Conservation (phyloP, 2,888 invertebrate species). For the Lycophotia porphyrea region DNA sequence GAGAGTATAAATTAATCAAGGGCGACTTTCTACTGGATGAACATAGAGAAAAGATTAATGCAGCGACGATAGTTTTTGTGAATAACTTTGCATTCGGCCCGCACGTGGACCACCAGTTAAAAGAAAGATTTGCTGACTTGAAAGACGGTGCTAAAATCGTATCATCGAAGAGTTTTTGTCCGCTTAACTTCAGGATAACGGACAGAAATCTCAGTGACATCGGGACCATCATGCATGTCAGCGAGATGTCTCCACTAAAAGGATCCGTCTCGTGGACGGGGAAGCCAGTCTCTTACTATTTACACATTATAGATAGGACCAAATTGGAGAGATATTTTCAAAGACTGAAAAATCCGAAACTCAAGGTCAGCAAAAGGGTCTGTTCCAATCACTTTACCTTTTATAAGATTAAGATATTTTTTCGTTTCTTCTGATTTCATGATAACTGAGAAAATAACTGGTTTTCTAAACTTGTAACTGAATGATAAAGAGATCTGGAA, state of each 20-base stretch:
- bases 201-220: constrained; percentile 99
- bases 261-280: constrained; percentile 99
- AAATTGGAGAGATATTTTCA: constrained; percentile 99
- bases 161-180: constrained; percentile 99
- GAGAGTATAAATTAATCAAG: constrained; percentile 97
- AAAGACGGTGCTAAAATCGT: constrained; percentile 99
- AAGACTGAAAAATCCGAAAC: constrained; percentile 97
- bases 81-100: constrained; percentile 99
- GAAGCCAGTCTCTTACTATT: constrained; percentile 99
- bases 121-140: constrained; percentile 98
- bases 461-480: constrained; percentile 29
- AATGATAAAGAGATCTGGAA: constrained; percentile 2
- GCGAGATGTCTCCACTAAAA: constrained; percentile 97
- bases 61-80: constrained; percentile 98
- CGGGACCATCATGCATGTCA: constrained; percentile 99
- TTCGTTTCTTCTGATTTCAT: constrained; percentile 17
- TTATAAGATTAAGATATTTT: constrained; percentile 57
- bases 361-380: constrained; percentile 92
- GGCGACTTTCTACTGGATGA: constrained; percentile 98
- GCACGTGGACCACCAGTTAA: constrained; percentile 98
- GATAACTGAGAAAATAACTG: constrained; percentile 48
- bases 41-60: constrained; percentile 98
- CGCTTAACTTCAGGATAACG: constrained; percentile 99
- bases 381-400: constrained; percentile 81
- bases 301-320: constrained; percentile 99